These are phyloP conservation scores for Xylocopa sonorina DNA, from an alignment of 1,140 invertebrate genomes.

Conservation along the genomic window DNA sequence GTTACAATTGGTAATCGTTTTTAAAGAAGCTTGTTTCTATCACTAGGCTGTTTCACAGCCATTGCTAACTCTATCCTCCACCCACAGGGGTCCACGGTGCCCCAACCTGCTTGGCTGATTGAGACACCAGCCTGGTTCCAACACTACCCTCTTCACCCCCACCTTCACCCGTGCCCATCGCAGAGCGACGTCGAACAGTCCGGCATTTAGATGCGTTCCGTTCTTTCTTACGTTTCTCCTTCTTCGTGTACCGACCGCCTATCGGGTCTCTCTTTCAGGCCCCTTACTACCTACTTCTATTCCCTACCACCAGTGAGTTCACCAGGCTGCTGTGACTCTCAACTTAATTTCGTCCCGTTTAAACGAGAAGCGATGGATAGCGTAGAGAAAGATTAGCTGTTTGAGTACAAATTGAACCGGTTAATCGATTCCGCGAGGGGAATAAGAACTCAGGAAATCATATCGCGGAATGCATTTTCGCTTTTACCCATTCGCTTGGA, in stretches of 20 bases:
- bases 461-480: neutral
- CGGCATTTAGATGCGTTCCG: constrained; percentile 35
- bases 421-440: constrained; percentile 23
- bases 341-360: constrained; percentile 35
- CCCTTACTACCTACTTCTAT: constrained; percentile 40
- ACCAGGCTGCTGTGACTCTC: constrained; percentile 44
- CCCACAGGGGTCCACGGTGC: constrained; percentile 72
- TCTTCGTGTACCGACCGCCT: constrained; percentile 59
- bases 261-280: constrained; percentile 40
- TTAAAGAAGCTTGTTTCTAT: neutral
- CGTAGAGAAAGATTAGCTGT: constrained; percentile 21
- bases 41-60: neutral
- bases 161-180: constrained; percentile 53
- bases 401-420: constrained; percentile 43
- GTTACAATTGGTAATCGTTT: too few species aligned
- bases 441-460: neutral
- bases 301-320: constrained; percentile 39
- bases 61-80: constrained; percentile 57
- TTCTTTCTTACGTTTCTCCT: constrained; percentile 61
- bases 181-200: constrained; percentile 39
- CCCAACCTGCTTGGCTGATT: constrained; percentile 78
- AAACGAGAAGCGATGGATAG: constrained; percentile 7
- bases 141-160: constrained; percentile 72
- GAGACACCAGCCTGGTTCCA: constrained; percentile 78
- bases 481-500: neutral